Evolutionary conservation across 2,113 vertebrate species (phyloP), one percentile per base, ranked within the genome.

Genomic region (Aix galericulata): DNA sequence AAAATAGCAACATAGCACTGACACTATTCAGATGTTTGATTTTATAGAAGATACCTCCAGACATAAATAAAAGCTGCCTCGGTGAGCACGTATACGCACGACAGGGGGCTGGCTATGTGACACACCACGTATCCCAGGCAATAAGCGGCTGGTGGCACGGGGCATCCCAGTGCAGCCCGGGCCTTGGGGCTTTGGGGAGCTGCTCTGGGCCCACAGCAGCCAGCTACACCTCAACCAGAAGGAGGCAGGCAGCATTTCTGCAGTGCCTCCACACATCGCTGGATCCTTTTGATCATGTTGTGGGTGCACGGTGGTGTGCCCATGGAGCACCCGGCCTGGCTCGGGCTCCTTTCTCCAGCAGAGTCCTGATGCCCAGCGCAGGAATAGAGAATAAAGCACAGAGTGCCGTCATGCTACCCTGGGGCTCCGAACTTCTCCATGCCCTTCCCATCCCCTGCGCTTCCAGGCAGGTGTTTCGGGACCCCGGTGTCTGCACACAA

Each of bases 241-340:
- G 25, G 32, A 3, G 3, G 38, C 48, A 64, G n/a, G 84, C 18
- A 23, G 67, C 56, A 16, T 20, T 86, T 74, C 34, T 73, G 5
- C 1, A 85, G 40, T 72, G 31, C 46, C 32, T 20, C 38, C 50
- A n/a, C 27, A 22, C 46, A 36, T 62, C 3, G 0, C 16, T 26
- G 29, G 34, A 55, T 32, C 82, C 62, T 79, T 67, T 59, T n/a
- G 8, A 17, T 58, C 56, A 36, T 0, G 0, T 50, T 21, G 52
- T 69, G 22, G 44, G 34, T 56, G 23, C n/a, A 7, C 0, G 2
- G 22, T 0, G 1, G 34, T 3, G 1, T 29, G 20, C 29, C 17
- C 32, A 69, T n/a, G 29, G 69, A 58, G 15, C 66, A 50, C 36
- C 34, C 32, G 44, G 53, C 27, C 53, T 55, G 50, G 23, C 50